Conservation (phyloP, 92 coral and sea anemone species). For the Scolanthus callimorphus region DNA sequence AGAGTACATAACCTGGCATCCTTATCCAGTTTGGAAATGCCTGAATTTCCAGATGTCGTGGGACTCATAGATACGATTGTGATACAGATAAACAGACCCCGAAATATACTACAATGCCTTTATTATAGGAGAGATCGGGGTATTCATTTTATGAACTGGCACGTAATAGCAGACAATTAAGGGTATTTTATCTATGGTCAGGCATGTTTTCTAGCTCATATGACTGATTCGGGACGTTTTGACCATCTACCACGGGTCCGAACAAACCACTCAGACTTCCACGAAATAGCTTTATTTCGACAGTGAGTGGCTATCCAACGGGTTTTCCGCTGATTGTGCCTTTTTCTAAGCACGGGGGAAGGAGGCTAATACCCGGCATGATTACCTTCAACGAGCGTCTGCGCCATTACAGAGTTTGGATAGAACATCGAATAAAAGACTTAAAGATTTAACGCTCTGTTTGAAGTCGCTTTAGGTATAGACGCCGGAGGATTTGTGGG, state of each 20-base stretch:
- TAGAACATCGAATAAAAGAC: constrained; percentile 18
- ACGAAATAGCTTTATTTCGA: constrained; percentile 5
- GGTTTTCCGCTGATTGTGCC: constrained; percentile 17
- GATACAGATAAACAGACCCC: constrained; percentile 26
- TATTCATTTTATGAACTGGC: constrained; percentile 31
- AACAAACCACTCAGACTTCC: constrained; percentile 4
- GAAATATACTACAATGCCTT: constrained; percentile 26
- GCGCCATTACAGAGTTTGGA: constrained; percentile 14
- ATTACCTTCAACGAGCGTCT: constrained; percentile 10
- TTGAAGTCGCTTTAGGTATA: constrained; percentile 22
- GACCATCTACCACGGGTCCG: constrained; percentile 16
- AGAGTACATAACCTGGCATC: constrained; percentile 22
- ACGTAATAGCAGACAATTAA: constrained; percentile 16
- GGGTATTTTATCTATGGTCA: constrained; percentile 30
- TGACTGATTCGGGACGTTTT: constrained; percentile 19
- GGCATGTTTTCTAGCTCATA: constrained; percentile 23
- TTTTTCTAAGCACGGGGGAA: constrained; percentile 24
- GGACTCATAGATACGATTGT: constrained; percentile 29
- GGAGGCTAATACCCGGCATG: constrained; percentile 13
- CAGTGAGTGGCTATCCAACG: constrained; percentile 23
- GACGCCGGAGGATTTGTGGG: constrained; percentile 25
- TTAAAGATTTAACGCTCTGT: constrained; percentile 25
- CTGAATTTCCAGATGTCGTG: constrained; percentile 28
- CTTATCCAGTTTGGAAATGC: constrained; percentile 20
- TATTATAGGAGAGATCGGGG: constrained; percentile 34